Conservation (phyloP, 2,888 invertebrate genomes). For the Pseudeuparius sepicola region DNA sequence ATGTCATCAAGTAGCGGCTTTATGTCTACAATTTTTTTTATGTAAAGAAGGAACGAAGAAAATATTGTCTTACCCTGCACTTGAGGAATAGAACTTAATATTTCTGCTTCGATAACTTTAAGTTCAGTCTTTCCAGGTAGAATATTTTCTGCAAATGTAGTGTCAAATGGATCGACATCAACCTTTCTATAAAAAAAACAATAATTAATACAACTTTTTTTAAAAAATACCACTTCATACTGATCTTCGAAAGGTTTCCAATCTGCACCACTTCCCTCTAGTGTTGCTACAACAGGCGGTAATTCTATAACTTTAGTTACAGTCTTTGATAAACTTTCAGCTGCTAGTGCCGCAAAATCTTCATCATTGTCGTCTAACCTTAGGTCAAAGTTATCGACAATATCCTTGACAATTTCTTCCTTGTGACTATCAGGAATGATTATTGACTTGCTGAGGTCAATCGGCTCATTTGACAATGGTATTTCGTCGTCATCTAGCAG, state of each 20-base stretch:
- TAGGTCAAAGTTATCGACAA: constrained; percentile 41
- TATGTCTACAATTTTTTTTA: neutral
- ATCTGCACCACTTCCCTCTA: constrained; percentile 37
- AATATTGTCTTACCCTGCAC: neutral
- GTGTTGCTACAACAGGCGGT: constrained; percentile 37
- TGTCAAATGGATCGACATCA: constrained; percentile 74
- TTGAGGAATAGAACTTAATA: constrained; percentile 32
- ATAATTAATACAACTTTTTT: neutral
- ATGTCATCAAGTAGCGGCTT: constrained; percentile 47
- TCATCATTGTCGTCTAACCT: constrained; percentile 58
- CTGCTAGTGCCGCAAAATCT: constrained; percentile 68
- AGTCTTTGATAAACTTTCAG: constrained; percentile 59
- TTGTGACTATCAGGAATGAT: constrained; percentile 24
- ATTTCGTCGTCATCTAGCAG: constrained; percentile 68
- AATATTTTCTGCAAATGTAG: constrained; percentile 69
- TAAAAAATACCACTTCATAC: too few species aligned
- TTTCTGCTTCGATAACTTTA: constrained; percentile 48
- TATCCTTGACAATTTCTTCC: constrained; percentile 35
- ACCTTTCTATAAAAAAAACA: neutral
- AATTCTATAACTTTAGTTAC: constrained; percentile 27
- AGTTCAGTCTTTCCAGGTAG: constrained; percentile 54
- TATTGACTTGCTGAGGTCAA: constrained; percentile 59
- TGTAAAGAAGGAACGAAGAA: neutral
- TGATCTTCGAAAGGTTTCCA: constrained; percentile 60
- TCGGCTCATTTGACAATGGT: constrained; percentile 52